phyloP scores from a whole-genome alignment of 1,140 invertebrate species.

The Ganaspis sp. region DNA sequence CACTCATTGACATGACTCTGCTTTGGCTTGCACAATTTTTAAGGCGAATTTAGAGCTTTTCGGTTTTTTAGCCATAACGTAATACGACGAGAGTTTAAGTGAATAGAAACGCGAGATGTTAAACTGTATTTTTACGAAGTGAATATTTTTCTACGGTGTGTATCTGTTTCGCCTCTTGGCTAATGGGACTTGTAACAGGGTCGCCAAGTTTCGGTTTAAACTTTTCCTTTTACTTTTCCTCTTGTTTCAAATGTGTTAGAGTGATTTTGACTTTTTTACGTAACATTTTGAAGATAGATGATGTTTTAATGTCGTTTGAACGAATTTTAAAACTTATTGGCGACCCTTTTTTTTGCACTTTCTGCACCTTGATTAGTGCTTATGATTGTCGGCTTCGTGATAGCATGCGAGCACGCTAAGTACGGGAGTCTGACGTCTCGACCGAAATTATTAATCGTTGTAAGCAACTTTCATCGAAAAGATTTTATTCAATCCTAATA shows the following conservation, averaged over 20 bases:
- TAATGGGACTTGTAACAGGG: conserved; percentile 28
- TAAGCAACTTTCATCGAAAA: not conserved
- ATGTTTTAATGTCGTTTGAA: not conserved
- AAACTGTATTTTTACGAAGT: conserved; percentile 16
- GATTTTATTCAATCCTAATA: not conserved
- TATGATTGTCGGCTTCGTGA: conserved; percentile 25
- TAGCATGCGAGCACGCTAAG: conserved; percentile 15
- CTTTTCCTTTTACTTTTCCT: not conserved
- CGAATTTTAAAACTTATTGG: not conserved
- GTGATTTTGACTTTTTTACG: not conserved
- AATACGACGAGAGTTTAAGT: conserved; percentile 31
- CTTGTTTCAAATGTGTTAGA: not conserved
- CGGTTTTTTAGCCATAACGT: conserved; percentile 24
- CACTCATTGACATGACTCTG: not conserved
- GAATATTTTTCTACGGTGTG: conserved; percentile 31
- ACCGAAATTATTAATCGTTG: not conserved
- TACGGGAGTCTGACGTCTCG: conserved; percentile 3
- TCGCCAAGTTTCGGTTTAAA: conserved; percentile 25
- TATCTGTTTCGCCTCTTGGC: conserved; percentile 31
- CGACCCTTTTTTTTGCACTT: conserved; percentile 22
- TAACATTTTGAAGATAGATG: not conserved
- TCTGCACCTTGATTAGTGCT: conserved; percentile 29
- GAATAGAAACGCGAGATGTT: conserved; percentile 20
- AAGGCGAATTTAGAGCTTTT: conserved; percentile 25
- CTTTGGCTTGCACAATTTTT: conserved; percentile 3